These are phyloP conservation scores for Galeruca laticollis DNA, from an alignment of 2,888 invertebrate genomes.

Conservation along the genomic window DNA sequence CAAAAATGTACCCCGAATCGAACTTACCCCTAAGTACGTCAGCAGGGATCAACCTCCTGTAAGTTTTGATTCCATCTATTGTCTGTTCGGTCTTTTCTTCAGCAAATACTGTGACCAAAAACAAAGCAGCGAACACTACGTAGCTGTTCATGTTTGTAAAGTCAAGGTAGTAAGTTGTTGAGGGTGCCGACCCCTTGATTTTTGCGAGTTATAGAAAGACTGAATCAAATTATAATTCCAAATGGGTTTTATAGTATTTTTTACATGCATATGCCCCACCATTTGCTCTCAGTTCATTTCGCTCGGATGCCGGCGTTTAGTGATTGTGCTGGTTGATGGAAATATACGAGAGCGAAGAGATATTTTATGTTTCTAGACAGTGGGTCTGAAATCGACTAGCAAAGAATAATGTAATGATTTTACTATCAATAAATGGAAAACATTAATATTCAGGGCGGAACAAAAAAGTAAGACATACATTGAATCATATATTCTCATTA, in stretches of 20 bases:
- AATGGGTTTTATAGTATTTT: slow-evolving; percentile 27
- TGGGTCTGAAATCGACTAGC: too few relatives aligned
- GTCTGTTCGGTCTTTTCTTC: slow-evolving; percentile 43
- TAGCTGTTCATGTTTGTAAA: slow-evolving; percentile 70
- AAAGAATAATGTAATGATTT: not conserved
- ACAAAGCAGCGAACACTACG: slow-evolving; percentile 67
- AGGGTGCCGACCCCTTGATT: slow-evolving; percentile 36
- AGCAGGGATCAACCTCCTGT: slow-evolving; percentile 86
- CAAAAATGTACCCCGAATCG: not conserved
- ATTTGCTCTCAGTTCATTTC: slow-evolving; percentile 15
- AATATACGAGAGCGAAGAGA: slow-evolving; percentile 23
- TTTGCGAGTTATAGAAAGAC: slow-evolving; percentile 16
- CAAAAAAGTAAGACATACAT: too few relatives aligned
- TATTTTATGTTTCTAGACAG: slow-evolving; percentile 3
- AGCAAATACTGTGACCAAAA: slow-evolving; percentile 67
- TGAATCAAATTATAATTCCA: slow-evolving; percentile 13
- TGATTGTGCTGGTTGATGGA: slow-evolving; percentile 15
- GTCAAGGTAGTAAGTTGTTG: slow-evolving; percentile 7
- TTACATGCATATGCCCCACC: slow-evolving; percentile 18
- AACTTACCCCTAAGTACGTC: slow-evolving; percentile 86
- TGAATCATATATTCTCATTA: too few relatives aligned
- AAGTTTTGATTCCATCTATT: slow-evolving; percentile 75
- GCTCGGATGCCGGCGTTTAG: slow-evolving; percentile 19
- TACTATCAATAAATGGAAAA: not conserved
- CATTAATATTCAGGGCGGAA: not conserved